Evolutionary conservation across 2,888 invertebrate genomes (phyloP).

Genomic region (Melanchra persicariae): DNA sequence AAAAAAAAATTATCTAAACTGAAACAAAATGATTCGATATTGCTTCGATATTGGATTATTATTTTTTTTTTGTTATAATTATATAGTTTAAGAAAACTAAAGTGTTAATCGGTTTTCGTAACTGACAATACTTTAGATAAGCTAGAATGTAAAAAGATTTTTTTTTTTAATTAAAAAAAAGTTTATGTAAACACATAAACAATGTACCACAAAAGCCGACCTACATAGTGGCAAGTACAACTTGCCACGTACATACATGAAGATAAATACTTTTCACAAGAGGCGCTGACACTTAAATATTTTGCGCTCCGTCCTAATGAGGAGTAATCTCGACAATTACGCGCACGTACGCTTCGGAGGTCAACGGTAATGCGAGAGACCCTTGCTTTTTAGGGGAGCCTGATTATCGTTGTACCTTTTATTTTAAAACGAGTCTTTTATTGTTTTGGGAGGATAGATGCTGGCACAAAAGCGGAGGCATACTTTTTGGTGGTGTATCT

Average conservation of each 20-base stretch:
- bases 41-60: too few species aligned
- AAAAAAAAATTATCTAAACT: too few species aligned
- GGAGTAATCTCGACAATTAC: constrained; percentile 64
- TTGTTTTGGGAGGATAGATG: constrained; percentile 12
- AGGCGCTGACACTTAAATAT: constrained; percentile 53
- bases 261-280: constrained; percentile 52
- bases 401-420: constrained; percentile 39
- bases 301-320: constrained; percentile 55
- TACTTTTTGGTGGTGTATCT: not conserved
- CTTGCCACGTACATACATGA: constrained; percentile 21
- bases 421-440: constrained; percentile 24
- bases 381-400: constrained; percentile 21
- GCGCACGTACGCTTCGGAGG: constrained; percentile 52
- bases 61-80: too few species aligned
- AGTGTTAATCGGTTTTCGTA: too few species aligned
- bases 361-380: constrained; percentile 29
- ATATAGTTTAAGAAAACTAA: too few species aligned
- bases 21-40: too few species aligned
- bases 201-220: not conserved
- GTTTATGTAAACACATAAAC: not conserved
- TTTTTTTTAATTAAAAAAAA: too few species aligned
- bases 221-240: constrained; percentile 20
- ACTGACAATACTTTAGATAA: too few species aligned
- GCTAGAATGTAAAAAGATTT: not conserved
- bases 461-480: not conserved